Evolutionary conservation across 2,797 vertebrate species (phyloP).

Genomic region (Epinephelus coioides): DNA sequence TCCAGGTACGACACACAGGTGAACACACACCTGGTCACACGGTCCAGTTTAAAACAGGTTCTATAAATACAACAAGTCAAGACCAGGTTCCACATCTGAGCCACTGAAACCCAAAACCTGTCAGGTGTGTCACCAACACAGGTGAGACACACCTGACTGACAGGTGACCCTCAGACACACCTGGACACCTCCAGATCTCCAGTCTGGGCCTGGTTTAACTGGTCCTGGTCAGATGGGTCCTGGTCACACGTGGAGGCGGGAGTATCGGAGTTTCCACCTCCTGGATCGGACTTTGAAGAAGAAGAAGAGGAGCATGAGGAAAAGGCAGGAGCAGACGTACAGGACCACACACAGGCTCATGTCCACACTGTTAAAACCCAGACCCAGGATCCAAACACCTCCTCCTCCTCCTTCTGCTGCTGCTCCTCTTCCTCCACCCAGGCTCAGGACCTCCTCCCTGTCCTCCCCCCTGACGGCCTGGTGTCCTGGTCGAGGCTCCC

Average conservation of each 20-base stretch:
- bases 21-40: too few relatives aligned
- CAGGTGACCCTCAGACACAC: too few relatives aligned
- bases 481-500: neutral
- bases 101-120: too few relatives aligned
- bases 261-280: slow-evolving; percentile 87
- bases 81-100: too few relatives aligned
- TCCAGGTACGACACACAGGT: neutral
- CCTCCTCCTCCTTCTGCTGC: slow-evolving; percentile 1
- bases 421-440: neutral
- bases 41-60: neutral
- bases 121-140: too few relatives aligned
- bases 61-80: neutral
- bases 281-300: slow-evolving; percentile 92
- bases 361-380: slow-evolving; percentile 95
- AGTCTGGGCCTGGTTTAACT: neutral
- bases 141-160: too few relatives aligned
- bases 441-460: slow-evolving; percentile 12
- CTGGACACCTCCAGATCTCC: too few relatives aligned
- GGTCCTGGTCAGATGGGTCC: neutral
- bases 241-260: slow-evolving; percentile 82
- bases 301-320: slow-evolving; percentile 95
- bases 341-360: slow-evolving; percentile 96
- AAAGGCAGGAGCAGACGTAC: slow-evolving; percentile 91
- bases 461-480: neutral
- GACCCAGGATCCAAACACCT: slow-evolving; percentile 86